Evolutionary conservation across 2,797 vertebrate species (phyloP), one percentile per base, ranked within the genome.

Genomic region (Philypnodon macrostomus): DNA sequence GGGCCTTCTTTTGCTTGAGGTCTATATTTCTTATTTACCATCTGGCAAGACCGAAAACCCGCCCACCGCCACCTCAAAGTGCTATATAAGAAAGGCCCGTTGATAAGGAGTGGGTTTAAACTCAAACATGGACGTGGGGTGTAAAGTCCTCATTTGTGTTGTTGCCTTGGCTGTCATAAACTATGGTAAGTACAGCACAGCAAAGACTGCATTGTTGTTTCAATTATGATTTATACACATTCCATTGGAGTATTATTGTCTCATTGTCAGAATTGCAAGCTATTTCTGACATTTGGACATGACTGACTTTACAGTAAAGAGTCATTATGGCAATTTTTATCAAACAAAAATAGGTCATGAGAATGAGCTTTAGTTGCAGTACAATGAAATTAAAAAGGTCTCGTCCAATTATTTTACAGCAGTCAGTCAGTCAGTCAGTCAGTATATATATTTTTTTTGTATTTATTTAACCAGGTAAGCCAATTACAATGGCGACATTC

Each of bases 141-240:
- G 77, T 89, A 90, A 89, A 91, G 89, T 91, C 87, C 87, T 90
- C 71, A 11, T 76, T 67, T 65, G 8, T 57, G 59, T 67, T 54
- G 63, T 66, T 59, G 46, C 88, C 21, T 64, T 88, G 70, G 42
- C 73, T 38, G 68, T 86, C 77, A 45, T 89, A 85, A 87, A 86
- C 36, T 52, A 53, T 42, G 86, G 90, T 91, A 83, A 88, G 89
- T 90, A 79, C 53, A 57, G 39, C 13, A 9, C 13, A 7, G 4
- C n/a, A 26, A 9, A 57, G 37, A 12, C 51, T 12, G 23, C 23
- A 9, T 15, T 58, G 39, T 33, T 63, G 21, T 61, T 47, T 1
- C 1, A 15, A 11, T 30, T 30, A 14, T 17, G 10, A 8, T 12
- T n/a, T 1, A 26, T 7, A 15, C 13, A 26, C 14, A 16, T 6